Evolutionary conservation across 2,113 vertebrate species (phyloP).

Genomic region (Herpetotheres cachinnans): DNA sequence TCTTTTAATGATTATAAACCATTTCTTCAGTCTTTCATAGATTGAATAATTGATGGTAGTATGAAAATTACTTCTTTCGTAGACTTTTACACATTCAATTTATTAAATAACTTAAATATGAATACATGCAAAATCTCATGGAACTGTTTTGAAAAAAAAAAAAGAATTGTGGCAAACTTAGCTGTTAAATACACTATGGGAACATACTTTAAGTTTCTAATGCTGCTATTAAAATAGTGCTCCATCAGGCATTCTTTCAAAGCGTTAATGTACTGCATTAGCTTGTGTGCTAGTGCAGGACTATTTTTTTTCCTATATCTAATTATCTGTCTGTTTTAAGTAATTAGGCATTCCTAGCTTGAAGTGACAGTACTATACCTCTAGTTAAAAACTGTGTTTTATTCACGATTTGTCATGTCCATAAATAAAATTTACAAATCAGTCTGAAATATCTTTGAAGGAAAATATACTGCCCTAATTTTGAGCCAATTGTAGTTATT

Average conservation of each 20-base stretch:
- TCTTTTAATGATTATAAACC: neutral
- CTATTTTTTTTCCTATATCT: neutral
- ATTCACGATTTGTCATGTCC: neutral
- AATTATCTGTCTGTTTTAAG: slow-evolving; percentile 12
- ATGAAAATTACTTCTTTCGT: neutral
- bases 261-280: neutral
- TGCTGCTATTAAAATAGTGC: neutral
- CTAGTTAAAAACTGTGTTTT: neutral
- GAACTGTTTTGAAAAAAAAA: neutral
- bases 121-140: neutral
- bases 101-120: neutral
- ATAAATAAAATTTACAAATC: neutral
- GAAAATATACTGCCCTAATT: neutral
- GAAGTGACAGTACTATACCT: neutral
- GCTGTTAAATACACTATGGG: neutral
- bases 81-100: neutral
- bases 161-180: neutral
- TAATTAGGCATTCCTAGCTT: slow-evolving; percentile 3
- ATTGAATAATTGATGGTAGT: neutral
- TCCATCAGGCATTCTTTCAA: neutral
- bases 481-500: slow-evolving; percentile 10
- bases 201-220: neutral
- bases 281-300: neutral
- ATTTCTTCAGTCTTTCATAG: neutral
- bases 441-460: neutral